Conservation (phyloP, 1,140 invertebrate genomes). For the Sarcophaga bullata region DNA sequence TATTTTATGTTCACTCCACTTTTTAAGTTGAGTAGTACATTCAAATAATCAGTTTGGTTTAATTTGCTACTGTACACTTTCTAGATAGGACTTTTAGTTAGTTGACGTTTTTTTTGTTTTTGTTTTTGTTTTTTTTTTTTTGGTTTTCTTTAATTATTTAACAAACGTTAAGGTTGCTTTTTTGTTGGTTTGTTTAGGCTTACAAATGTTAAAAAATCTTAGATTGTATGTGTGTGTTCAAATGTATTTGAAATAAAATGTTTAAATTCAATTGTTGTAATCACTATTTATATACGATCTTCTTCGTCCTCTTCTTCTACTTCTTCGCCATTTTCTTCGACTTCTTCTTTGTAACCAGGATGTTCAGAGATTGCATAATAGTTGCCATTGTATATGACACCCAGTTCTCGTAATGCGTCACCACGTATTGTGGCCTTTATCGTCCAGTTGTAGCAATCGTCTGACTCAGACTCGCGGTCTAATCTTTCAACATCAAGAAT, state of each 20-base stretch:
- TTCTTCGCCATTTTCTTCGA: conserved; percentile 83
- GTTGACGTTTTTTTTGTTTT: not conserved
- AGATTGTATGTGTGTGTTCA: not conserved
- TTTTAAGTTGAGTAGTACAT: no score
- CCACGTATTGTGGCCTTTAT: conserved; percentile 92
- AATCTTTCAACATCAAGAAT: conserved; percentile 92
- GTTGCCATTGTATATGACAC: conserved; percentile 94
- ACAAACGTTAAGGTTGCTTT: not conserved
- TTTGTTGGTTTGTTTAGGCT: not conserved
- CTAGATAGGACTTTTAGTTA: not conserved
- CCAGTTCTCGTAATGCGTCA: conserved; percentile 87
- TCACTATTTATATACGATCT: conserved; percentile 77
- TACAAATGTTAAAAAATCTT: not conserved
- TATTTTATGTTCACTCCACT: no score
- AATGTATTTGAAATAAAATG: not conserved
- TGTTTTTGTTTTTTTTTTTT: not conserved
- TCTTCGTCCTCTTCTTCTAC: conserved; percentile 82
- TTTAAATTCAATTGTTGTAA: conserved; percentile 16
- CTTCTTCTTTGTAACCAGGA: conserved; percentile 89
- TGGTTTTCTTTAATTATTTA: not conserved
- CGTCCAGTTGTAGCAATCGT: conserved; percentile 94
- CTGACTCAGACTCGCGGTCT: conserved; percentile 88
- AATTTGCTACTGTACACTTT: not conserved
- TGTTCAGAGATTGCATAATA: conserved; percentile 95
- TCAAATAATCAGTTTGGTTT: not conserved